phyloP scores from a whole-genome alignment of 1,140 invertebrate genomes.

The Drosophila novamexicana region DNA sequence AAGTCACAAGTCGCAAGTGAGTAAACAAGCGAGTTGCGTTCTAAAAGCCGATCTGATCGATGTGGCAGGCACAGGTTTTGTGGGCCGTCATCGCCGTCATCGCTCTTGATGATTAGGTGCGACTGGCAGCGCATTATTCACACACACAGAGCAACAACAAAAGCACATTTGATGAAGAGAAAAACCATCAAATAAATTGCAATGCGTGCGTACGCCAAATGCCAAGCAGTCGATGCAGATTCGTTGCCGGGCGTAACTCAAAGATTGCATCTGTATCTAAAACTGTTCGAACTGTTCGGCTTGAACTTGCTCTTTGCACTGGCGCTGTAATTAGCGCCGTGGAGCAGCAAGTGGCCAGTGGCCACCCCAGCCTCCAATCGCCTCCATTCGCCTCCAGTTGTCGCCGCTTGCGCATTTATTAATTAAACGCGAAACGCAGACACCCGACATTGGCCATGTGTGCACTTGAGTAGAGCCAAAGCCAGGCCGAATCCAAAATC shows the following conservation, averaged over 20 bases:
- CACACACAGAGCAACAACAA: constrained; percentile 10
- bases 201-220: constrained; percentile 57
- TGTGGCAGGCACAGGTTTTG: constrained; percentile 6
- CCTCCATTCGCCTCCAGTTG: constrained; percentile 12
- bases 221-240: constrained; percentile 33
- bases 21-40: constrained; percentile 8
- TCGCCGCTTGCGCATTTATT: constrained; percentile 62
- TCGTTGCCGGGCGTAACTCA: constrained; percentile 10
- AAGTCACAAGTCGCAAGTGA: not conserved
- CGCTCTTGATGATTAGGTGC: constrained; percentile 55
- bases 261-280: constrained; percentile 15
- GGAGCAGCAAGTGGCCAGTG: constrained; percentile 40
- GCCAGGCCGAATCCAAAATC: constrained; percentile 5
- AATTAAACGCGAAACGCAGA: constrained; percentile 70
- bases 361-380: constrained; percentile 1
- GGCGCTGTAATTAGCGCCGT: constrained; percentile 64
- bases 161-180: constrained; percentile 36
- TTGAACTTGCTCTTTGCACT: constrained; percentile 20
- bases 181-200: constrained; percentile 35
- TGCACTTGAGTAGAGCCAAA: constrained; percentile 17
- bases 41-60: constrained; percentile 20
- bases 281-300: not conserved
- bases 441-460: constrained; percentile 69
- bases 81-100: constrained; percentile 8
- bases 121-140: constrained; percentile 41